These are phyloP conservation scores for Pseudorasbora parva DNA, from an alignment of 2,113 vertebrate genomes.

Conservation along the genomic window DNA sequence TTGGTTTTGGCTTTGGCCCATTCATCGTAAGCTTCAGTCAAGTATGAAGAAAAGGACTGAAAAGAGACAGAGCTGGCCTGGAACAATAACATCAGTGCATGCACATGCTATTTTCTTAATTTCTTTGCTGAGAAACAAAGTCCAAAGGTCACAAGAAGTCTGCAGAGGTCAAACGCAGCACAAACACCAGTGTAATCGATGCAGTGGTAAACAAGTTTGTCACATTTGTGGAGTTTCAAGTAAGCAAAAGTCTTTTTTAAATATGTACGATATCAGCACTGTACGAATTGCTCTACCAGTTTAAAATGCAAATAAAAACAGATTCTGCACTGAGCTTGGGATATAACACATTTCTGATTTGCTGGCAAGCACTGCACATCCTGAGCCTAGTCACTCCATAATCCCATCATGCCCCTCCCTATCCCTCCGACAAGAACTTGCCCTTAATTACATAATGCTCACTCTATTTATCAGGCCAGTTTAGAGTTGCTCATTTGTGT, in stretches of 20 bases:
- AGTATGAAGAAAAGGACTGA: no score
- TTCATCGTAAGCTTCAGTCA: constrained; percentile 17
- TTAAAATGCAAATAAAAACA: not conserved
- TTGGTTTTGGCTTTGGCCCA: not conserved
- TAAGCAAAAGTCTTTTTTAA: not conserved
- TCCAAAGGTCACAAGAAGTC: not conserved
- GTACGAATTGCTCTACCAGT: not conserved
- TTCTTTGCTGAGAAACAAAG: constrained; percentile 3
- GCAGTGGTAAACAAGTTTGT: not conserved
- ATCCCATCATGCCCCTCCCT: constrained; percentile 66
- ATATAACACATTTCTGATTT: not conserved
- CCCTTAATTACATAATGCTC: constrained; percentile 66
- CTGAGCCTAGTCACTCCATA: constrained; percentile 52
- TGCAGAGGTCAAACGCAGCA: not conserved
- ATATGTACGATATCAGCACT: not conserved
- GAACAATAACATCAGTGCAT: not conserved
- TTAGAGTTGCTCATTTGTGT: not conserved
- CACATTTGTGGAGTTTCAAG: not conserved
- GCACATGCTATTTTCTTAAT: not conserved
- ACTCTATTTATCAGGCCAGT: constrained; percentile 38
- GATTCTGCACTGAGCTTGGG: not conserved
- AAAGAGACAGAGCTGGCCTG: not conserved
- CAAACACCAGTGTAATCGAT: not conserved
- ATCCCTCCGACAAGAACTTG: constrained; percentile 66
- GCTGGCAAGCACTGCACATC: not conserved